Conservation (phyloP, 2,113 vertebrate species). For the Raja brachyura region DNA sequence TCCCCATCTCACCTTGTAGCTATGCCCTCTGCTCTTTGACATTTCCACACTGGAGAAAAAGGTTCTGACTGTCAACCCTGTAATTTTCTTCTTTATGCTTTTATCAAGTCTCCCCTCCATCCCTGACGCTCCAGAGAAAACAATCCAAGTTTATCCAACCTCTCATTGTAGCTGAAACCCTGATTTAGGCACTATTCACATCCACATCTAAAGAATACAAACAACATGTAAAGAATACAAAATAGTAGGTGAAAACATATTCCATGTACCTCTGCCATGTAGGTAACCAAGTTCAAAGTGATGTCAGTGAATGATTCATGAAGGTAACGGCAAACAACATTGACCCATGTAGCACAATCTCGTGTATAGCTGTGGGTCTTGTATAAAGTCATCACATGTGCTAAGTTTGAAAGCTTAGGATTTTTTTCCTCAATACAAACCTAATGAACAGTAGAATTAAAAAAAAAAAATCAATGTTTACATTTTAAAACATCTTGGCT, state of each 20-base stretch:
- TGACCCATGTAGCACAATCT: slow-evolving; percentile 92
- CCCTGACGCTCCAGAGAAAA: too few species aligned
- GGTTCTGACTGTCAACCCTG: too few species aligned
- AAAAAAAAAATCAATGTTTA: slow-evolving; percentile 38
- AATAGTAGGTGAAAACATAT: not conserved
- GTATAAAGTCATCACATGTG: slow-evolving; percentile 96
- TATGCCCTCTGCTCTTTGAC: too few species aligned
- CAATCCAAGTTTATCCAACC: too few species aligned
- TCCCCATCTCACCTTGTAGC: too few species aligned
- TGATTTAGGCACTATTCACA: too few species aligned
- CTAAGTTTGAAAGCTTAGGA: slow-evolving; percentile 88
- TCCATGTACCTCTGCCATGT: slow-evolving; percentile 82
- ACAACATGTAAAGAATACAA: not conserved
- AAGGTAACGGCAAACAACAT: slow-evolving; percentile 93
- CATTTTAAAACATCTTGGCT: slow-evolving; percentile 36
- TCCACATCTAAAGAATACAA: too few species aligned
- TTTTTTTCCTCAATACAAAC: slow-evolving; percentile 94
- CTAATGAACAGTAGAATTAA: slow-evolving; percentile 54
- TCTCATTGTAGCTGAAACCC: too few species aligned
- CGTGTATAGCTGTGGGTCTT: slow-evolving; percentile 93
- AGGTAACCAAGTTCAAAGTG: slow-evolving; percentile 91
- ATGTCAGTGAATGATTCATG: slow-evolving; percentile 89
- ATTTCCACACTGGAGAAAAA: too few species aligned
- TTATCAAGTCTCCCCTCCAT: too few species aligned
- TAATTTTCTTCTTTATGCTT: too few species aligned